Evolutionary conservation across 2,888 invertebrate species (phyloP).

Genomic region (Stomorhina lunata): DNA sequence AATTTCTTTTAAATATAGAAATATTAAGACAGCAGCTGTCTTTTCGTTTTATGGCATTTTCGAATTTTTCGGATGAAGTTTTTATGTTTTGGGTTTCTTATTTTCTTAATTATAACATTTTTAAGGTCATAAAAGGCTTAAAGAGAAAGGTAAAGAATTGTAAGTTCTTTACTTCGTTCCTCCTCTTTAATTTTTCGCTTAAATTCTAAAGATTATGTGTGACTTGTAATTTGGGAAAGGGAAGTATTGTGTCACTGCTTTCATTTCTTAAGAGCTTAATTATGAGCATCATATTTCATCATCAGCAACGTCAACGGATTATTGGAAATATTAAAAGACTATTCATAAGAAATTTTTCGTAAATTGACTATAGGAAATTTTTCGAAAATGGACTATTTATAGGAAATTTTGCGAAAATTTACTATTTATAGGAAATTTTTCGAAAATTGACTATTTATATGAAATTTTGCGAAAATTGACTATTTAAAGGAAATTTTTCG

Average conservation of each 20-base stretch:
- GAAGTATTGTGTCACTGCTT: constrained; percentile 16
- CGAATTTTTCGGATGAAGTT: constrained; percentile 16
- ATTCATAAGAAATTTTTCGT: no score
- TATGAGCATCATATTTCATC: constrained; percentile 18
- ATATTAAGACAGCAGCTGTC: constrained; percentile 49
- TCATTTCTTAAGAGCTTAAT: not conserved
- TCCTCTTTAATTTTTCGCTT: not conserved
- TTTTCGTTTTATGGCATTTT: constrained; percentile 28
- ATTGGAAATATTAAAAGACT: constrained; percentile 19
- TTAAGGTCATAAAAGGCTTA: constrained; percentile 44
- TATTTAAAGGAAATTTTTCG: no score
- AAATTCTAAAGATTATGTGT: constrained; percentile 5
- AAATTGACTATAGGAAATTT: no score
- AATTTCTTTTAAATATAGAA: not conserved
- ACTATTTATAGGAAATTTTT: no score
- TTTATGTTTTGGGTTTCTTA: constrained; percentile 1
- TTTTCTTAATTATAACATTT: constrained; percentile 55
- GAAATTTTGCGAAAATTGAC: no score
- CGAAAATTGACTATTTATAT: no score
- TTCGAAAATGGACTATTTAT: no score
- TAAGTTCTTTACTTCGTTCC: not conserved
- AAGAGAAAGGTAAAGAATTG: constrained; percentile 36
- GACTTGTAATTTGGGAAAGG: not conserved
- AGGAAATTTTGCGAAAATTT: no score
- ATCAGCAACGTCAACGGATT: constrained; percentile 12